Conservation (phyloP, 2,113 vertebrate genomes). For the Clarias batrachus region DNA sequence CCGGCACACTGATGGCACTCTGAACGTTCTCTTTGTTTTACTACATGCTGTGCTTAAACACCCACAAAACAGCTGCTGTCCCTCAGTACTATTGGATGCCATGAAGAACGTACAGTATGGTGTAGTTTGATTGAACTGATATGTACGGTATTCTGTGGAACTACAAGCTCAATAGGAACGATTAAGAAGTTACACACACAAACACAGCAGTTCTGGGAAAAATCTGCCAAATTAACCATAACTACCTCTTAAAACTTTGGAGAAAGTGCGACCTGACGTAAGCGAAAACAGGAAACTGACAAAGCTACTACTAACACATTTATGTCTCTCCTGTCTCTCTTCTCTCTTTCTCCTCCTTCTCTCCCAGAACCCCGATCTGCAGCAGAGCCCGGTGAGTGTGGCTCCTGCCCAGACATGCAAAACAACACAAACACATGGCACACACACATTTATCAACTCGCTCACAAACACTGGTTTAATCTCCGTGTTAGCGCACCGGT, state of each 20-base stretch:
- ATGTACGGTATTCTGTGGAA: background rate
- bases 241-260: background rate
- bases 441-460: slow-evolving; percentile 14
- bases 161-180: background rate
- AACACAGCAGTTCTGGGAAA: background rate
- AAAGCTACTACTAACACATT: background rate
- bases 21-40: background rate
- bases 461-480: background rate
- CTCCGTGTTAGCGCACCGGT: background rate
- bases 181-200: background rate
- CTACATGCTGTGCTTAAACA: background rate
- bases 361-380: slow-evolving; percentile 69
- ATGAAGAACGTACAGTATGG: background rate
- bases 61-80: background rate
- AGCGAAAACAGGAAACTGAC: background rate
- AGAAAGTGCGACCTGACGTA: background rate
- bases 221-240: too few species aligned
- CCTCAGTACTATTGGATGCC: background rate
- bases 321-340: background rate
- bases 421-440: slow-evolving; percentile 21
- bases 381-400: slow-evolving; percentile 66
- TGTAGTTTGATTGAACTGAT: background rate
- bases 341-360: background rate
- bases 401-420: slow-evolving; percentile 17
- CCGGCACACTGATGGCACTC: background rate